Conservation (phyloP, 2,888 invertebrate genomes). For the Eledona agricola region DNA sequence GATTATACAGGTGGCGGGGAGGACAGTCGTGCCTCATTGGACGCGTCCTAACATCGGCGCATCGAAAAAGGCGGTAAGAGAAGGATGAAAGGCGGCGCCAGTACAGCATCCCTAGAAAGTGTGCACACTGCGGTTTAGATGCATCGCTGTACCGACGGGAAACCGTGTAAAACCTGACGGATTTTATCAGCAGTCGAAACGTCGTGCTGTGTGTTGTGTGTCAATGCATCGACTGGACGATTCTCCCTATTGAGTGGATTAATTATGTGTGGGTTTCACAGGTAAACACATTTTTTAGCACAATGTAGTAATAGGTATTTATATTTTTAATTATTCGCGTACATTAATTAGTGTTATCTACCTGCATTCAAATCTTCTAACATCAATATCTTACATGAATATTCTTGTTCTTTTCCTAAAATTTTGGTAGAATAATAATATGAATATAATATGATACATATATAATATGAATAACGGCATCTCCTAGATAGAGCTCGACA, state of each 20-base stretch:
- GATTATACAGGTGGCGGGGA: conserved; percentile 14
- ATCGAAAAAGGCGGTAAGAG: conserved; percentile 44
- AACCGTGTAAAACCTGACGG: conserved; percentile 43
- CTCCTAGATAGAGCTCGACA: no score
- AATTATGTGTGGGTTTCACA: conserved; percentile 27
- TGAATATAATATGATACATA: no score
- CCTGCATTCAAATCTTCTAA: no score
- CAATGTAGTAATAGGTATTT: no score
- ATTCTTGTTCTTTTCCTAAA: no score
- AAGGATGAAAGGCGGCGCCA: conserved; percentile 52
- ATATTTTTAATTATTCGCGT: no score
- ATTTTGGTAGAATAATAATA: no score
- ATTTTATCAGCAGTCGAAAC: no score
- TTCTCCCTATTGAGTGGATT: conserved; percentile 5
- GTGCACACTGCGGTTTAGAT: conserved; percentile 52
- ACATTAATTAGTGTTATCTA: no score
- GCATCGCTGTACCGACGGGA: conserved; percentile 56
- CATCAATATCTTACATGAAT: no score
- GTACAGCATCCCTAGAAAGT: conserved; percentile 59
- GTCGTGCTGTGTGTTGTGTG: conserved; percentile 20
- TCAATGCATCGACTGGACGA: conserved; percentile 4
- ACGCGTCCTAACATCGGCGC: conserved; percentile 40
- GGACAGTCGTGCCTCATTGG: conserved; percentile 50
- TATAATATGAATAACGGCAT: no score
- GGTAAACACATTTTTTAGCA: conserved; percentile 15